Conservation (phyloP, 2,113 vertebrate species). For the Drymodes brunneopygia region DNA sequence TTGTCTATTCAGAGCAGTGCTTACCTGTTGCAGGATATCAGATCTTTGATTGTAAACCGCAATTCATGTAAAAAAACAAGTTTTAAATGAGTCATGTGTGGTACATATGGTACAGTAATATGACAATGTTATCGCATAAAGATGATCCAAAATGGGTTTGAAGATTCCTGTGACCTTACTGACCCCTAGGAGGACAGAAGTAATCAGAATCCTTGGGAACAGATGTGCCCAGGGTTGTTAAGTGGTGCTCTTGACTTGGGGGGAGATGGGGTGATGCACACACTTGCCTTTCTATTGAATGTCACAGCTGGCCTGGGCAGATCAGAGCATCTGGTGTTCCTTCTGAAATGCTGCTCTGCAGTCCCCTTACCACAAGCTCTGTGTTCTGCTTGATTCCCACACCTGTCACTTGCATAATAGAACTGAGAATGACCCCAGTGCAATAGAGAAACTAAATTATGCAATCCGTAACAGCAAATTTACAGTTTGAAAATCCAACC, state of each 20-base stretch:
- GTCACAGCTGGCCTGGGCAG: not conserved
- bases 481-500: not conserved
- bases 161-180: not conserved
- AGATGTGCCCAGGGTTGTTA: not conserved
- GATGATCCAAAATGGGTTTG: not conserved
- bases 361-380: not conserved
- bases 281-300: not conserved
- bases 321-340: constrained; percentile 34
- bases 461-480: not conserved
- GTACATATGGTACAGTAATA: not conserved
- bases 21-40: not conserved
- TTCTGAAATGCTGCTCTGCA: not conserved
- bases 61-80: not conserved
- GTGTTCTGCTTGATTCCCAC: not conserved
- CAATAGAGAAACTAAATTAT: not conserved
- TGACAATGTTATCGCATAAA: not conserved
- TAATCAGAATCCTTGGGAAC: not conserved
- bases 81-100: not conserved
- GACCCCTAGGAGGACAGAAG: not conserved
- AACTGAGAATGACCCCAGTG: not conserved
- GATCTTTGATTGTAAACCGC: not conserved
- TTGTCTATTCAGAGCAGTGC: not conserved
- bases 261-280: not conserved
- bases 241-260: not conserved
- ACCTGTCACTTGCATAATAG: constrained; percentile 9